Evolutionary conservation across 2,888 invertebrate species (phyloP), one percentile per base, ranked within the genome.

Genomic region (Drosophila koepferae): DNA sequence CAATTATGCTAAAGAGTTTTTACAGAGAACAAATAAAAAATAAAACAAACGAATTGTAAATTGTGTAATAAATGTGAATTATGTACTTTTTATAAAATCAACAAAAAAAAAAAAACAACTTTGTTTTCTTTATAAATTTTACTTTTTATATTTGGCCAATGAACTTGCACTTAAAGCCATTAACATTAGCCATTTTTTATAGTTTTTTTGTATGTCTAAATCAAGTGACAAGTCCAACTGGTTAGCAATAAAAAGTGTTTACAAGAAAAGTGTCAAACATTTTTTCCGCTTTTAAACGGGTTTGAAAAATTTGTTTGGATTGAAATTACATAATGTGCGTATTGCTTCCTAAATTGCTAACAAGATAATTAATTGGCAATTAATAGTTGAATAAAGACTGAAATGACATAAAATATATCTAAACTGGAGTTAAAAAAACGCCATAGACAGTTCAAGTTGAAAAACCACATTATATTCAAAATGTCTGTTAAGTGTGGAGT

Each of bases 41-140:
- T 48, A 40, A 73, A 81, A 78, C 64, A 49, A 74, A 78, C 48
- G 55, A 74, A 75, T 73, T 85, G 85, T 81, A 83, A 83, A 85
- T 83, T 86, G 81, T 83, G 73, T 81, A 86, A 86, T 84, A 82
- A 74, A 75, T 74, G 87, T 84, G 86, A 86, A 86, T 86, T 86
- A 86, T 87, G 87, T 86, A 86, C 87, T 86, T 86, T 86, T 87
- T 86, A 86, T 87, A 84, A 86, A 87, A 83, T 80, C 86, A 81
- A 78, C 55, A 80, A 63, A 56, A 7, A 36, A 46, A 43, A n/a
- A 14, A 12, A 23, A 23, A 20, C 20, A 23, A 23, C 1, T 3
- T 34, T 8, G 34, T 36, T 51, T 44, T 68, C 20, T 18, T 34
- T 34, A n/a, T 18, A 28, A 8, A 14, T 18, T 28, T 49, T 36